Conservation (phyloP, 2,113 vertebrate genomes). For the Hippolais icterina region DNA sequence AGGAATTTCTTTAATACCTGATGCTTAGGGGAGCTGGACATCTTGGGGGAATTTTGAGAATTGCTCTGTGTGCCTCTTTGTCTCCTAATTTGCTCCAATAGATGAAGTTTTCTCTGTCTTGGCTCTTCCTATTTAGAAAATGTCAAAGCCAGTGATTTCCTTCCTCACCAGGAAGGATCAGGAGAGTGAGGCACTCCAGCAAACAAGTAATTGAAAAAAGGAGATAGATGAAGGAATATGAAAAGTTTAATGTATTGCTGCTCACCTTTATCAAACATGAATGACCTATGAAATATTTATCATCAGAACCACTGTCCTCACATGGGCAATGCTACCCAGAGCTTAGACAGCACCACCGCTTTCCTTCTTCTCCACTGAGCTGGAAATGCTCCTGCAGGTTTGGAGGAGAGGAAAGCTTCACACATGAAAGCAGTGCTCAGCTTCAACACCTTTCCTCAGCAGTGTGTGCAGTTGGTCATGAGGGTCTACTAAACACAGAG, state of each 20-base stretch:
- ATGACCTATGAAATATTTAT: neutral
- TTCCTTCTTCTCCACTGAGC: neutral
- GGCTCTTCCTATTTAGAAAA: neutral
- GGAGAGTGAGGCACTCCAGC: neutral
- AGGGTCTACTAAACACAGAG: neutral
- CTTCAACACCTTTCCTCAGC: neutral
- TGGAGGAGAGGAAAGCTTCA: neutral
- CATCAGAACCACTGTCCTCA: neutral
- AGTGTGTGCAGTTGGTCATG: neutral
- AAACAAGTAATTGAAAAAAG: neutral
- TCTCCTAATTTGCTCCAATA: neutral
- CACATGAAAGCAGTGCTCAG: neutral
- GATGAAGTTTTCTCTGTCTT: neutral
- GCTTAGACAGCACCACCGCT: accelerated
- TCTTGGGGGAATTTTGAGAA: neutral
- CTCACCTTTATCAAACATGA: neutral
- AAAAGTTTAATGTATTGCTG: neutral
- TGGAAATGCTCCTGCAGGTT: neutral
- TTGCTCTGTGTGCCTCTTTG: neutral
- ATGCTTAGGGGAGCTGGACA: neutral
- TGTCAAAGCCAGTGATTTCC: neutral
- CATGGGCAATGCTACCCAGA: neutral
- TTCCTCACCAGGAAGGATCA: neutral
- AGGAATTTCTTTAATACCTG: neutral
- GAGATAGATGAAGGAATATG: neutral